phyloP scores from a whole-genome alignment of 2,113 vertebrate species.

The Poeciliopsis retropinna region DNA sequence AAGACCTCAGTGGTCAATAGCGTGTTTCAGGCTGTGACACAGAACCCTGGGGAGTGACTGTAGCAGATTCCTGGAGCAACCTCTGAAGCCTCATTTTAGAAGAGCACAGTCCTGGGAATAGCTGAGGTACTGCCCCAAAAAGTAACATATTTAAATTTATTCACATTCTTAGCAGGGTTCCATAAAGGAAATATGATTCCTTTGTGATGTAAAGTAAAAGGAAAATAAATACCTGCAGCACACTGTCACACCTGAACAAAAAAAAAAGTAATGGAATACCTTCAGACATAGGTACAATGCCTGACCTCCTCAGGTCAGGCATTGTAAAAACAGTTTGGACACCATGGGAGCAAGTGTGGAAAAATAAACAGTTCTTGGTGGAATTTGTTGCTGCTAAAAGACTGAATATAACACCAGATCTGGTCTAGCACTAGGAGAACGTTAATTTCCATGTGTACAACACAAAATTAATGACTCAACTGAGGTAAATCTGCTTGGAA shows the following conservation, averaged over 20 bases:
- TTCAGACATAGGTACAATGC: too few relatives aligned
- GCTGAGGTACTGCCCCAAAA: background rate
- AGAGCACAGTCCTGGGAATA: background rate
- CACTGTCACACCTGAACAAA: background rate
- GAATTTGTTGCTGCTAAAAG: background rate
- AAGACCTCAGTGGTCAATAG: background rate
- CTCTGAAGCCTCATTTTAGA: background rate
- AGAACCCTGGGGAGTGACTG: background rate
- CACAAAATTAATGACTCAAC: too few relatives aligned
- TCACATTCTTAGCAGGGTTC: too few relatives aligned
- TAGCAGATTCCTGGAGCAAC: background rate
- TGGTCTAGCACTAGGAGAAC: too few relatives aligned
- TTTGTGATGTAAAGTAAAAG: too few relatives aligned
- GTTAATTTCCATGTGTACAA: too few relatives aligned
- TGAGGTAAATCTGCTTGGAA: too few relatives aligned
- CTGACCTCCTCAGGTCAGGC: background rate
- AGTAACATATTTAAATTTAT: too few relatives aligned
- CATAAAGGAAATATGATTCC: too few relatives aligned
- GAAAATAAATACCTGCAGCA: background rate
- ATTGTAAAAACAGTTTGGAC: background rate
- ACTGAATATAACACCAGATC: background rate
- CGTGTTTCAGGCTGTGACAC: background rate
- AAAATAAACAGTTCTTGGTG: background rate
- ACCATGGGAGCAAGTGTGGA: background rate
- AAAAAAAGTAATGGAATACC: background rate